Base-by-base conservation (phyloP, 2,797 vertebrate species). In the Sebastes melanostomus region DNA sequence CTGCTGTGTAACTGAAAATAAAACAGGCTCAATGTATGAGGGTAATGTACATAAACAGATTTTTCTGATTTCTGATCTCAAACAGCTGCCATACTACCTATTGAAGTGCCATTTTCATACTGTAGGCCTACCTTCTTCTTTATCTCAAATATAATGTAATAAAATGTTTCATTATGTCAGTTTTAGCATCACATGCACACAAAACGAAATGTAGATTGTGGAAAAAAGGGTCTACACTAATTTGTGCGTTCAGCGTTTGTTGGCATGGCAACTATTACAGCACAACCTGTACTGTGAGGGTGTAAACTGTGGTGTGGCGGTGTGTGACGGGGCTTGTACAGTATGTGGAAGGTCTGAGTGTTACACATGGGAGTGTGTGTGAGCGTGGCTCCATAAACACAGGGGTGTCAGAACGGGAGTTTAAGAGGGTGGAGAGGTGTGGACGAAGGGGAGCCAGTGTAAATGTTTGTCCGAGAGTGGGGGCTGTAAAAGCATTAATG, bases 351-450 rank as follows among this genome's bases (percentile, higher is more conserved):
- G 59, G 66, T 62, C 27, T 75, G 70, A 63, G 46, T 63, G n/a
- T 69, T 72, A 76, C 55, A 54, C 52, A 34, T 27, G 60, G 56
- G 70, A 71, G 76, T 73, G 80, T 82, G 76, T 81, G 73, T 38
- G 81, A 86, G 62, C 4, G 11, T 63, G 63, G 75, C 66, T 90
- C 77, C 71, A 88, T 85, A 86, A 90, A 88, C 85, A 86, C 75
- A 66, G 69, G 22, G 66, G 79, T 72, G 79, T 59, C 25, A 74
- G 75, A 72, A 63, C 55, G 27, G 38, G 76, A 74, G 72, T 80
- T 86, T 84, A 82, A 86, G 74, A 91, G 84, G 50, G 58, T 46
- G 52, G 66, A 84, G 81, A 90, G 80, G 80, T 86, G 87, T 71
- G 67, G 60, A 89, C 70, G 74, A 75, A 73, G 60, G 72, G 60